These are phyloP conservation scores for Saiga tatarica DNA, from an alignment of 2,113 vertebrate genomes.

Conservation along the genomic window DNA sequence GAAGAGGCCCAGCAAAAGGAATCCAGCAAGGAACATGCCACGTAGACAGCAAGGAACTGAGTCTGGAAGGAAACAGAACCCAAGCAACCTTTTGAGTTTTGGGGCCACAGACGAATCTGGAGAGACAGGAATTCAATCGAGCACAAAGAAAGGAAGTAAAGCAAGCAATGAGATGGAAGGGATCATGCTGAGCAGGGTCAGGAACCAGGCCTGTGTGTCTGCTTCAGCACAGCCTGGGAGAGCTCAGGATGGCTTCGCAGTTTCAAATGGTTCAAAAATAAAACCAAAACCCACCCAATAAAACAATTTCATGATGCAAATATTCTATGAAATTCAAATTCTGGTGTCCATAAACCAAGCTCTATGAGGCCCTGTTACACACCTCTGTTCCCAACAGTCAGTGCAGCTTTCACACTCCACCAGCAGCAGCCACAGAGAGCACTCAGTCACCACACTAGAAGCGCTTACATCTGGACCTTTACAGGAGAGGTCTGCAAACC, in stretches of 20 bases:
- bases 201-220: rapidly evolving
- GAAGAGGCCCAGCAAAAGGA: background rate
- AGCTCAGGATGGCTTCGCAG: rapidly evolving
- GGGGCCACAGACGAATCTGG: background rate
- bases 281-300: background rate
- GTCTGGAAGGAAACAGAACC: background rate
- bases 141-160: background rate
- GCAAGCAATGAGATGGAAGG: rapidly evolving
- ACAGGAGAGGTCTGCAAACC: background rate
- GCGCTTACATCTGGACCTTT: background rate
- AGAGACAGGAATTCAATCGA: background rate
- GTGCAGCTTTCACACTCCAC: background rate
- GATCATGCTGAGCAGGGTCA: background rate
- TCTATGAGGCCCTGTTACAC: background rate
- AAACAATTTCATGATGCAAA: background rate
- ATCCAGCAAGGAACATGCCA: background rate
- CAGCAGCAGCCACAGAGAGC: background rate
- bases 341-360: rapidly evolving
- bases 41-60: rapidly evolving
- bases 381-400: rapidly evolving
- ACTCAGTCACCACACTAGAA: background rate
- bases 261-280: background rate
- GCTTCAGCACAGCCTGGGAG: background rate
- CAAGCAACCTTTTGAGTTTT: background rate
- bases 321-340: background rate